Evolutionary conservation across 2,797 vertebrate genomes (phyloP), one percentile per base, ranked within the genome.

Genomic region (Neosalanx taihuensis): DNA sequence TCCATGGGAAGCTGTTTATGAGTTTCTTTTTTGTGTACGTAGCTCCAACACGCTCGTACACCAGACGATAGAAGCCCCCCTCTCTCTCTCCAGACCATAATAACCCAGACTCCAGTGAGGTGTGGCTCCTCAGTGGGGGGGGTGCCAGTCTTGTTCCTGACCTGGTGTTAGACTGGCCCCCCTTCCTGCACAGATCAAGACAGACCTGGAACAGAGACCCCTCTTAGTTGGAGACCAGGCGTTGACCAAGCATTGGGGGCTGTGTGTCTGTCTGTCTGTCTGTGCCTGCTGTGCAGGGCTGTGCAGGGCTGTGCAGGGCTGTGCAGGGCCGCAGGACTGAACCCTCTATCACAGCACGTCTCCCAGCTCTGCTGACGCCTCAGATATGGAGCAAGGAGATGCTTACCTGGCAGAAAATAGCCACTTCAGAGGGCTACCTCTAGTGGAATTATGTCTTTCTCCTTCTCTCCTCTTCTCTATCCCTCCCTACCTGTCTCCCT

Each of bases 1-100:
- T 30, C 78, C 66, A 49, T 64, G 73, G 74, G 80, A 79, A n/a
- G 58, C 31, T 61, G 76, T 87, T 87, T 83, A 84, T 64, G 46
- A 66, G 81, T 29, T 49, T 51, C 57, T 66, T 70, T 83, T 77
- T 70, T 61, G 71, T 70, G 78, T 83, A 84, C 61, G 72, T 79
- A 76, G 81, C 37, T 35, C 6, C 10, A 74, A 80, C 31, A 77
- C 58, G 6, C 69, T 67, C 73, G 63, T 72, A 71, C 75, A 60
- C 70, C 69, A 60, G 53, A 30, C 66, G 53, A 64, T 6, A 56
- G 6, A n/a, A 56, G 23, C 23, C 23, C 23, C 51, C 10, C 41
- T 6, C 33, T 35, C 5, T 35, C 7, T 6, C 33, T 6, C 33
- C 33, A 35, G 33, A 35, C 23, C 23, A 26, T 26, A 26, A 26